Base-by-base conservation (phyloP, 2,113 vertebrate species). In the Brachyhypopomus gauderio region DNA sequence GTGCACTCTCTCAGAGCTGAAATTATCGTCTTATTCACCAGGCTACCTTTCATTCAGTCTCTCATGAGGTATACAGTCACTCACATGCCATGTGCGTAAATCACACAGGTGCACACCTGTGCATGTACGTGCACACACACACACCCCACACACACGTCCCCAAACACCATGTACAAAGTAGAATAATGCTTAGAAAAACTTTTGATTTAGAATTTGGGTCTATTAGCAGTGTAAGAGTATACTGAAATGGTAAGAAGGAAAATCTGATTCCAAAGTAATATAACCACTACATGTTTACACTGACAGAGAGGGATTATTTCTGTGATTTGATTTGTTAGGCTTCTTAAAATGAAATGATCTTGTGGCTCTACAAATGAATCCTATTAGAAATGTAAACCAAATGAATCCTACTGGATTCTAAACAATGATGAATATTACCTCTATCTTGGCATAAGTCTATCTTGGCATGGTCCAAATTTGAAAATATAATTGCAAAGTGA, bases 11-110 rank as follows among this genome's bases (percentile, higher is more conserved):
- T 63, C 66, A 78, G 27, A 66, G 79, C 70, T 62, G 34, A 78
- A 85, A 72, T 77, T 81, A 77, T 73, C 60, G 48, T 77, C 8
- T 76, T 80, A 80, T 84, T 80, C 66, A 58, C 66, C n/a, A 27
- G 75, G 19, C 69, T 73, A 70, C 76, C 62, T 60, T 55, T 69
- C 48, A 82, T 82, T 82, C 34, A 38, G 73, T 75, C 74, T 63
- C 48, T 67, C 67, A 77, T 72, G 22, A 58, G 59, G 17, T 11
- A 67, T 34, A 16, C 75, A 69, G 55, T 67, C 60, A 79, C 52
- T 48, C 34, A 76, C 30, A 66, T 14, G 48, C 36, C 72, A 59
- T 30, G 71, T 34, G 4, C 60, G 69, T 58, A 69, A 74, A 34
- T 30, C 34, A 30, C 30, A 30, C 30, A 30, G 9, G 45, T 41